phyloP scores from a whole-genome alignment of 35 echinoderm and acorn worm species.

The Patiria miniata region DNA sequence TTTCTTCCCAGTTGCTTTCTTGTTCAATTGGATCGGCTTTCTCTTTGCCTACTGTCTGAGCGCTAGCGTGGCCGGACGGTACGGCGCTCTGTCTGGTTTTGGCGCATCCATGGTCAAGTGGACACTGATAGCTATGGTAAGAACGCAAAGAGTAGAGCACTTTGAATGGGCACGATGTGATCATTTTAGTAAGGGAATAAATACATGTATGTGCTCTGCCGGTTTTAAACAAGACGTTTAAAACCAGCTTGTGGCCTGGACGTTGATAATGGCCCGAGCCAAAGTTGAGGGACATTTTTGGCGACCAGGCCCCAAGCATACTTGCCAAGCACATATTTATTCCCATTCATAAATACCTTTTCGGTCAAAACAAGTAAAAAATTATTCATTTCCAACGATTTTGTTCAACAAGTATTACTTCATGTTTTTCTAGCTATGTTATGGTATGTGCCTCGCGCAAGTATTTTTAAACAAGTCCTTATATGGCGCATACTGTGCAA shows the following conservation, averaged over 20 bases:
- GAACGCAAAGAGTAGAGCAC: background rate
- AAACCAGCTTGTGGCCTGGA: no score
- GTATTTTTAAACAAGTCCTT: no score
- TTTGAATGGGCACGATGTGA: background rate
- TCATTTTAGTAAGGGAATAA: background rate
- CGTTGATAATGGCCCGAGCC: no score
- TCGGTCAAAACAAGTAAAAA: background rate
- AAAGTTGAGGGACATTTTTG: background rate
- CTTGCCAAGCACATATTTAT: no score
- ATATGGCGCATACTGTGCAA: no score
- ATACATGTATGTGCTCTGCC: background rate
- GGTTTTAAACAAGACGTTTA: no score
- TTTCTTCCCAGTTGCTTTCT: constrained; percentile 75
- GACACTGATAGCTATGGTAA: constrained; percentile 95
- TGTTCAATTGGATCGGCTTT: constrained; percentile 97
- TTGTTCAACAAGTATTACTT: no score
- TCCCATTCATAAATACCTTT: no score
- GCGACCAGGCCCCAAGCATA: background rate
- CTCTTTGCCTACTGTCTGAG: constrained; percentile 91
- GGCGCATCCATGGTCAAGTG: constrained; percentile 98
- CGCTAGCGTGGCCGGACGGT: constrained; percentile 84
- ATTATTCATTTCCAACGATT: no score
- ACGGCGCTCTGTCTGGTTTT: constrained; percentile 92
- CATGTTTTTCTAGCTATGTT: no score
- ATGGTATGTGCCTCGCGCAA: no score